Evolutionary conservation across 37 sponge, comb jelly and placozoan species (phyloP), one percentile per base, ranked within the genome.

Genomic region (Petrosia ficiformis): DNA sequence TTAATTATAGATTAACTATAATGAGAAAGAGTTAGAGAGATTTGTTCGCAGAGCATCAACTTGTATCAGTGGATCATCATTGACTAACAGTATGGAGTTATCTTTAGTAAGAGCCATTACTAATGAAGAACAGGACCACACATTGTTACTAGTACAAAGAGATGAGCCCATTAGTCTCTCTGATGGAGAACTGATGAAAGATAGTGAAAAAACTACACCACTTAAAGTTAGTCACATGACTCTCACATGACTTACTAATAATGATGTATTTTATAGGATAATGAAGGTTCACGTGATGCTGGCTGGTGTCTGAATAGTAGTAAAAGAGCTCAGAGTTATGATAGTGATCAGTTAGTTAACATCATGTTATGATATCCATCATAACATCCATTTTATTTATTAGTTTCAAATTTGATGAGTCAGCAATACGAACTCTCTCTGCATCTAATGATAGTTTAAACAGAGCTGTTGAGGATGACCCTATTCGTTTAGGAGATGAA

Each of bases 41-140:
- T 83, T 83, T 83, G 76, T 69, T 28, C 69, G 75, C 26, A 42
- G 79, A 66, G 85, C 85, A 22, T 70, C 40, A 2, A 21, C 2
- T 36, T 33, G 39, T n/a, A 3, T 35, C 29, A 30, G 34, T 2
- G 24, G 34, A 5, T 2, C 34, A 67, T 25, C 4, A 2, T 72
- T 65, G 68, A 85, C 71, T 54, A 65, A 60, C 36, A 44, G 48
- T 70, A 64, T 22, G 58, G 66, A 67, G 24, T 5, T 6, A 2
- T n/a, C 34, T 2, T 2, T 32, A 2, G 68, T 30, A 2, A 3
- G 38, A 2, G 68, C 39, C 38, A 24, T 32, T 30, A 38, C 35
- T 11, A 38, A 67, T 35, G 2, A 1, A 3, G 68, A n/a, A 3
- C n/a, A n/a, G n/a, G n/a, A n/a, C n/a, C n/a, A n/a, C n/a, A n/a